phyloP scores from a whole-genome alignment of 2,113 vertebrate genomes.

The Phocoena phocoena region DNA sequence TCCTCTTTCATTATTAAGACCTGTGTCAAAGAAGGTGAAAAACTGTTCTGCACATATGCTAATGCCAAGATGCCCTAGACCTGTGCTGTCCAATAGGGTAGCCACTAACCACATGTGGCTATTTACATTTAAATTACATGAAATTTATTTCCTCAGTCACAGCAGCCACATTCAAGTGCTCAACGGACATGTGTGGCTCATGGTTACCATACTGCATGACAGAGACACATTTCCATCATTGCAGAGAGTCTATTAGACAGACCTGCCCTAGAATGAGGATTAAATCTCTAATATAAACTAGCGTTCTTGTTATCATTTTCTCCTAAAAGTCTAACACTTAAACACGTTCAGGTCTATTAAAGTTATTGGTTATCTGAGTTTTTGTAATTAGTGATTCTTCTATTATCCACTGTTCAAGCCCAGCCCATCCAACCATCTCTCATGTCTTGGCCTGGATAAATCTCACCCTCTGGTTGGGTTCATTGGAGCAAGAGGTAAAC shows the following conservation, averaged over 20 bases:
- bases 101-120: neutral
- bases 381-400: neutral
- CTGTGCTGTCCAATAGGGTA: neutral
- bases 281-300: neutral
- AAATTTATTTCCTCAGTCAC: neutral
- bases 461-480: neutral
- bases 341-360: neutral
- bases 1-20: neutral
- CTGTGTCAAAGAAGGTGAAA: neutral
- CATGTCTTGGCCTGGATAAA: neutral
- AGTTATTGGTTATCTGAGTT: neutral
- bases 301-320: neutral
- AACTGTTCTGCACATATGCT: neutral
- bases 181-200: neutral
- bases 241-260: neutral
- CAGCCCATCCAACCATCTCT: neutral
- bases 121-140: neutral
- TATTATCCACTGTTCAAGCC: neutral
- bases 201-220: neutral
- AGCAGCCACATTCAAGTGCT: neutral
- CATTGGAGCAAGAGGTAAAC: constrained; percentile 72
- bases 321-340: neutral
- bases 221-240: neutral
- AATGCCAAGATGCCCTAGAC: neutral
- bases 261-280: neutral